Conservation (phyloP, 2,888 invertebrate genomes). For the Epirrhoe alternata region DNA sequence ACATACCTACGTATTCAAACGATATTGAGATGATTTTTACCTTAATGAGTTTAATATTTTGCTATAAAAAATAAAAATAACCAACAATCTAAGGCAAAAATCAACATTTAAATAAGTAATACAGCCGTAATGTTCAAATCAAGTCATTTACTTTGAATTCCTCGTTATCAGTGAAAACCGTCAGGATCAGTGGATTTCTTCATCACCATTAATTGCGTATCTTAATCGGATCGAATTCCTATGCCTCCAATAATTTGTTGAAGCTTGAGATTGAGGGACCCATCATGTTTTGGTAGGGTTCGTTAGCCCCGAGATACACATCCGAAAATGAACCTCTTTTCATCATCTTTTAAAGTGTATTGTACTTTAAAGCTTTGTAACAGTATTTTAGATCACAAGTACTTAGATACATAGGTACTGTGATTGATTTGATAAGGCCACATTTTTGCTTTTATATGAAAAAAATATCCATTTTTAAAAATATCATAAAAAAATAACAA, state of each 20-base stretch:
- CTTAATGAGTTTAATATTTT: neutral
- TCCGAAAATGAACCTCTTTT: neutral
- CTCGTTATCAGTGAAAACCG: constrained; percentile 7
- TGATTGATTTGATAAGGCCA: too few species aligned
- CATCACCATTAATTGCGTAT: constrained; percentile 17
- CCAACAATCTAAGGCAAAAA: constrained; percentile 6
- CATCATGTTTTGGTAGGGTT: constrained; percentile 63
- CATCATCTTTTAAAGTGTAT: neutral
- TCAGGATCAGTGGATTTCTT: constrained; percentile 25
- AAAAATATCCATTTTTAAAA: too few species aligned
- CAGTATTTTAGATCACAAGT: too few species aligned
- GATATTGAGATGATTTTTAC: too few species aligned
- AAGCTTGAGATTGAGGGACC: constrained; percentile 49
- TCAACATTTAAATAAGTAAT: constrained; percentile 17
- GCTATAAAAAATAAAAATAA: neutral
- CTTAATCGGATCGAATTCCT: constrained; percentile 23
- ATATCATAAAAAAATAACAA: too few species aligned
- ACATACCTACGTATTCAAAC: too few species aligned
- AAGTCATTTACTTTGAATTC: constrained; percentile 5
- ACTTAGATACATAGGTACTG: too few species aligned
- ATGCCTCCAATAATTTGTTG: constrained; percentile 36
- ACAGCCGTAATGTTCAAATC: neutral
- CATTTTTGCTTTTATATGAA: too few species aligned
- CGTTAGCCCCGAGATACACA: constrained; percentile 56
- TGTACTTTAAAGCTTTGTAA: neutral